Evolutionary conservation across 1,140 invertebrate species (phyloP).

Genomic region (Drosophila jambulina): DNA sequence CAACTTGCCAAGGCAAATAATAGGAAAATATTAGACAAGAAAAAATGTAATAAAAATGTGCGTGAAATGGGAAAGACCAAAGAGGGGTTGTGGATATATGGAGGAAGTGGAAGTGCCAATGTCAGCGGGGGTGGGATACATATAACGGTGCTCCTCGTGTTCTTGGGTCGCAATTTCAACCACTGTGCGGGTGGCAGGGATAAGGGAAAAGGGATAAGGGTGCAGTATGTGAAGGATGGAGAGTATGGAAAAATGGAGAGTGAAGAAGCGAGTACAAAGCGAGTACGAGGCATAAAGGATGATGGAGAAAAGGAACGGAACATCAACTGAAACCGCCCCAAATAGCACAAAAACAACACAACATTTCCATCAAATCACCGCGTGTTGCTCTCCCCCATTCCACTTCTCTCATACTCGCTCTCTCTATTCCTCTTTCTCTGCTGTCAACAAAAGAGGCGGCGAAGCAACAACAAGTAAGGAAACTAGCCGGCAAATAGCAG

Average conservation of each 20-base stretch:
- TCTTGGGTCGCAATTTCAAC: constrained; percentile 67
- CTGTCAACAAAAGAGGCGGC: constrained; percentile 31
- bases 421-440: constrained; percentile 21
- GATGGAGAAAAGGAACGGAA: constrained; percentile 19
- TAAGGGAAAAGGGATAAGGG: constrained; percentile 28
- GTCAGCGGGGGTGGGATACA: constrained; percentile 45
- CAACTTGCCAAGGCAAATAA: constrained; percentile 63
- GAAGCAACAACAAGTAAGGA: constrained; percentile 54
- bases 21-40: constrained; percentile 42
- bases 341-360: constrained; percentile 32
- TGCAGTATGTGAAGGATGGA: constrained; percentile 19
- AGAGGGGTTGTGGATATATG: neutral
- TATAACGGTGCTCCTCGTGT: constrained; percentile 10
- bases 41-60: constrained; percentile 63
- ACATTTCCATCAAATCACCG: constrained; percentile 36
- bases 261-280: constrained; percentile 10
- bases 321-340: constrained; percentile 41
- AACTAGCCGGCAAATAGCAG: constrained; percentile 58
- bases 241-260: constrained; percentile 1
- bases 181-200: constrained; percentile 55
- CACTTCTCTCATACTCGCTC: neutral
- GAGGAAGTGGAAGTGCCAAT: constrained; percentile 23
- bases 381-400: constrained; percentile 14
- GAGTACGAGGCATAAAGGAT: constrained; percentile 21
- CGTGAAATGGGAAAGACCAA: constrained; percentile 42